A percentile compares a stretch with the other conserved stretches of the same genome.
phyloP scores from a whole-genome alignment of 2,113 vertebrate species.

The Lycocorax pyrrhopterus region DNA sequence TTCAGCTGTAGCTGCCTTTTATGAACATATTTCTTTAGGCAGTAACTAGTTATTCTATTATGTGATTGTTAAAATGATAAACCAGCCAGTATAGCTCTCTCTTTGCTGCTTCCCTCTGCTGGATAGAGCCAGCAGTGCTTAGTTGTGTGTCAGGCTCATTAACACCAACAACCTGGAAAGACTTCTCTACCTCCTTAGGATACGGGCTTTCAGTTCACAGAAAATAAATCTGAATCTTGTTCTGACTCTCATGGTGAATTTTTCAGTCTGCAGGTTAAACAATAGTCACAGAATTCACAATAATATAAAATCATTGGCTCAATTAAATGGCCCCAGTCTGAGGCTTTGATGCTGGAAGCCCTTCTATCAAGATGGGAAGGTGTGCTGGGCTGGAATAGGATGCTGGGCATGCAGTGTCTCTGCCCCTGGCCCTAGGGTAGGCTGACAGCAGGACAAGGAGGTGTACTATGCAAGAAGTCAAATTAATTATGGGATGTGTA shows the following conservation, averaged over 20 bases:
- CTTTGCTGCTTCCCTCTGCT: conserved; percentile 57
- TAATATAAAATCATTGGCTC: neutral
- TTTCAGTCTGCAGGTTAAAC: neutral
- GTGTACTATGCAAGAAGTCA: neutral
- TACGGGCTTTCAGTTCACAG: neutral
- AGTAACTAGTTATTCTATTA: neutral
- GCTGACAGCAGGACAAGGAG: neutral
- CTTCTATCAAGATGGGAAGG: neutral
- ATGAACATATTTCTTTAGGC: neutral
- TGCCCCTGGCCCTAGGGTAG: neutral
- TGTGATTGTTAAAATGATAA: neutral
- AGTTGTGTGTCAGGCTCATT: neutral
- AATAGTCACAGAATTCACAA: neutral
- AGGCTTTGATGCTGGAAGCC: neutral
- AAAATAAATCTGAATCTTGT: neutral
- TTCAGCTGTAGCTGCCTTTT: neutral
- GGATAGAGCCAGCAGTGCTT: conserved; percentile 35
- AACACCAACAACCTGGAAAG: neutral
- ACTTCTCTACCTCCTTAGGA: neutral
- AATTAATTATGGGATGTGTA: neutral
- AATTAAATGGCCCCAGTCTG: neutral
- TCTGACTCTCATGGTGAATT: neutral
- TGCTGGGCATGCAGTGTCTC: neutral
- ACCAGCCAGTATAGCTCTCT: neutral
- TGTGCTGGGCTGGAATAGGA: neutral